These are phyloP conservation scores for Shargacucullia verbasci DNA, from an alignment of 2,888 invertebrate genomes.

Conservation along the genomic window DNA sequence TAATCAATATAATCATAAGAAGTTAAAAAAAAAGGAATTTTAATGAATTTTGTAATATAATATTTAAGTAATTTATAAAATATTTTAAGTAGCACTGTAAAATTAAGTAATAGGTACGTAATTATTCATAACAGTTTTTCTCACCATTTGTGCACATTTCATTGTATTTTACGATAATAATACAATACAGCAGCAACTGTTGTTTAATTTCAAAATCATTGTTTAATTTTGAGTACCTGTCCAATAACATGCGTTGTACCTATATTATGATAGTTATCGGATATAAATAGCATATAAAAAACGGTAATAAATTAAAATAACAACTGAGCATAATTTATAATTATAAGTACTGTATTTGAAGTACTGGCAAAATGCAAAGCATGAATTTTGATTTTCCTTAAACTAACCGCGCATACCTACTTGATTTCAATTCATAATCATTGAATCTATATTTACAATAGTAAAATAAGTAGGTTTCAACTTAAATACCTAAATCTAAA, in stretches of 20 bases:
- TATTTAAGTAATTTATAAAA: slow-evolving; percentile 10
- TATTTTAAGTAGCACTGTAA: slow-evolving; percentile 27
- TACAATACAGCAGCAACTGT: slow-evolving; percentile 47
- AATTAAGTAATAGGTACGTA: slow-evolving; percentile 35
- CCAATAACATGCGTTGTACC: slow-evolving; percentile 8
- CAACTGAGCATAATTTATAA: slow-evolving; percentile 59
- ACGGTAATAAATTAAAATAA: slow-evolving; percentile 54
- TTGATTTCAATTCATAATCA: slow-evolving; percentile 41
- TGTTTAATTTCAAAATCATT: no score
- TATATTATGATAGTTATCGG: slow-evolving; percentile 7
- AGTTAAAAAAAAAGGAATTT: slow-evolving; percentile 8
- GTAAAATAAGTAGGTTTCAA: slow-evolving; percentile 64
- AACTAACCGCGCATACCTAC: slow-evolving; percentile 34
- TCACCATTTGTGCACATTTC: slow-evolving; percentile 40
- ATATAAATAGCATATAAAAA: slow-evolving; percentile 12
- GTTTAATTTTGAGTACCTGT: slow-evolving; percentile 40
- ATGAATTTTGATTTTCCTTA: slow-evolving; percentile 30
- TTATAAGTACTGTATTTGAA: slow-evolving; percentile 54
- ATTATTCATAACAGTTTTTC: slow-evolving; percentile 11
- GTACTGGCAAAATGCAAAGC: slow-evolving; percentile 61
- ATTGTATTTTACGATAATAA: slow-evolving; percentile 54
- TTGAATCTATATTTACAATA: slow-evolving; percentile 65
- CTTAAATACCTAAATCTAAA: slow-evolving; percentile 63
- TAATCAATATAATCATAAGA: no score
- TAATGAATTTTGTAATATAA: slow-evolving; percentile 6